Conservation (phyloP, 2,888 invertebrate genomes). For the Callinectes sapidus region DNA sequence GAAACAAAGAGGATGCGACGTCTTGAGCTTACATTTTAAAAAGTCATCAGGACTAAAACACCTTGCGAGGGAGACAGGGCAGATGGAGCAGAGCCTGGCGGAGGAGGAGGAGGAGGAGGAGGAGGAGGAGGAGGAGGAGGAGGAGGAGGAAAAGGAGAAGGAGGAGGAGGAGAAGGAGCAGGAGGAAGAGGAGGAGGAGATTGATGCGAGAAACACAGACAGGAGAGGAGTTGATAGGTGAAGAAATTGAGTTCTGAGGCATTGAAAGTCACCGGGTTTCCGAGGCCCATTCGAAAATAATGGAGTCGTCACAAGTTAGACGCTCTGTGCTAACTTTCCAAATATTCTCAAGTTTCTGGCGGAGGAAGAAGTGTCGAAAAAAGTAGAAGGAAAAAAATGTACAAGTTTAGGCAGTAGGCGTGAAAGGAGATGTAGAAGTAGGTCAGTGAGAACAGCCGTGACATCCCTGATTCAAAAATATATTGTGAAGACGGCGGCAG, state of each 20-base stretch:
- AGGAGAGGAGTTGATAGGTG: neutral
- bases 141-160: too few relatives aligned
- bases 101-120: too few relatives aligned
- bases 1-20: neutral
- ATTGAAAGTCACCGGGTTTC: slow-evolving; percentile 21
- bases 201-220: neutral
- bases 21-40: neutral
- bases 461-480: neutral
- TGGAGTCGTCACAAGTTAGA: slow-evolving; percentile 3
- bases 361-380: neutral
- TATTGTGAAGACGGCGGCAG: neutral
- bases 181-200: too few relatives aligned
- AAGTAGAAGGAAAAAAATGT: neutral
- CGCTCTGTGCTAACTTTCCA: neutral
- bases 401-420: neutral
- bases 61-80: neutral
- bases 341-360: neutral
- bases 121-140: too few relatives aligned
- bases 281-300: slow-evolving; percentile 15
- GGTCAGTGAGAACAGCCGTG: neutral
- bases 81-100: neutral
- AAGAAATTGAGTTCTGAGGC: slow-evolving; percentile 5
- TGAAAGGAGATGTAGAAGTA: neutral
- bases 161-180: too few relatives aligned
- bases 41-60: neutral